A percentile compares a stretch with the other conserved stretches of the same genome.
These are phyloP conservation scores for Glossophaga mutica DNA, from an alignment of 2,797 vertebrate species.

Conservation along the genomic window DNA sequence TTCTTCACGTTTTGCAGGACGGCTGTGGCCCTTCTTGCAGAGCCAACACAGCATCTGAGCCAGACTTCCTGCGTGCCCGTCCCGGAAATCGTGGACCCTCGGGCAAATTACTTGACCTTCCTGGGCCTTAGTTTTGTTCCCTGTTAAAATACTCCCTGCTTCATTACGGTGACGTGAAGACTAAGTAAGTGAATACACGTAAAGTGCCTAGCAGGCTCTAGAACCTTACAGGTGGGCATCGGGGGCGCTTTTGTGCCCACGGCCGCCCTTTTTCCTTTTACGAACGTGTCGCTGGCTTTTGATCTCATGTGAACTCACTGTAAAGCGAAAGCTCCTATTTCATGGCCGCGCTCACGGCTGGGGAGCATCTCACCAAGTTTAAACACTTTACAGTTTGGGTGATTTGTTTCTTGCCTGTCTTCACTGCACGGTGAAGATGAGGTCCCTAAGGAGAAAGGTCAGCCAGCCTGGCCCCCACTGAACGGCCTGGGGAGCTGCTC, in stretches of 20 bases:
- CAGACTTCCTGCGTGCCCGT: background rate
- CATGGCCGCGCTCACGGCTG: background rate
- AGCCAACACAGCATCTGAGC: background rate
- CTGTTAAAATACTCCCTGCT: background rate
- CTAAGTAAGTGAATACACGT: background rate
- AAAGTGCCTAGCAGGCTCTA: background rate
- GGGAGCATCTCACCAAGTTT: background rate
- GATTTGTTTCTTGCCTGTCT: background rate
- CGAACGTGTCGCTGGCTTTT: background rate
- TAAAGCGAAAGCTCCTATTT: background rate
- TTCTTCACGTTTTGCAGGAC: background rate
- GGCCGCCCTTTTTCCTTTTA: background rate
- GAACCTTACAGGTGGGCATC: background rate
- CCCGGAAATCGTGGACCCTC: background rate
- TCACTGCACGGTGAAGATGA: rapidly evolving
- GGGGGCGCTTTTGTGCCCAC: rapidly evolving
- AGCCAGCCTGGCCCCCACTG: background rate
- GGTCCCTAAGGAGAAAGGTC: background rate
- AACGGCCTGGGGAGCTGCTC: background rate
- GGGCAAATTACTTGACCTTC: background rate
- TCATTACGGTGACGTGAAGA: background rate
- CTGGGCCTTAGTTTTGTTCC: background rate
- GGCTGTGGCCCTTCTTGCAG: background rate
- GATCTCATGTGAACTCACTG: background rate
- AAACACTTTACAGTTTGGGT: background rate